These are phyloP conservation scores for Poecilia velifera DNA, from an alignment of 2,797 vertebrate genomes.

Conservation along the genomic window DNA sequence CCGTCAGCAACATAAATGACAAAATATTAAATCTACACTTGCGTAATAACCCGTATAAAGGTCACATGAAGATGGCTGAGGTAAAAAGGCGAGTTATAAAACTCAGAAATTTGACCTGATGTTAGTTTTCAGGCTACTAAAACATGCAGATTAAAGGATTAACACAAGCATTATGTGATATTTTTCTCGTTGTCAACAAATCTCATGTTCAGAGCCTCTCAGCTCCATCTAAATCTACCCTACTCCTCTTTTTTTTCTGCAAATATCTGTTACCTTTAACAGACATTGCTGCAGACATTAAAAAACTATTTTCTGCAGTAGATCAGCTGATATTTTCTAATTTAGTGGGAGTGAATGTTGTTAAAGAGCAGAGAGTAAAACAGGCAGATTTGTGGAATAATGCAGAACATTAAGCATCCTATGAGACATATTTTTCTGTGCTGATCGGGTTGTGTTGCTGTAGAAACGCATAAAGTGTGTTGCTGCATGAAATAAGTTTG, in stretches of 20 bases:
- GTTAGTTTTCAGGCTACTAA: slow-evolving; percentile 4
- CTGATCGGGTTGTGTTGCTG: neutral
- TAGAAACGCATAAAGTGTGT: neutral
- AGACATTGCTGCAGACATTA: neutral
- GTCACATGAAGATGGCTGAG: neutral
- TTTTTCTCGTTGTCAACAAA: slow-evolving; percentile 2
- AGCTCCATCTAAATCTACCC: neutral
- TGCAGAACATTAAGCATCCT: neutral
- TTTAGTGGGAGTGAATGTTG: neutral
- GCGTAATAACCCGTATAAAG: neutral
- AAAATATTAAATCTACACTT: neutral
- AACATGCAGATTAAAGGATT: slow-evolving; percentile 7
- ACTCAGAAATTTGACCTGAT: slow-evolving; percentile 4
- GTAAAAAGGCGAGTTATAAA: neutral
- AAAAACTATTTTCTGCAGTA: neutral
- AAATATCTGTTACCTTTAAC: neutral
- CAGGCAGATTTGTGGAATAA: neutral
- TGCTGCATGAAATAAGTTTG: neutral
- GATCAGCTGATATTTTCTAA: neutral
- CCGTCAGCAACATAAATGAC: neutral
- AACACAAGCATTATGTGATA: neutral
- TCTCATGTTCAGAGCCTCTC: neutral
- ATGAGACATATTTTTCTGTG: neutral
- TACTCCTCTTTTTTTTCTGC: neutral
- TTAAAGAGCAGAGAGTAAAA: neutral